Conservation (phyloP, 2,797 vertebrate genomes). For the Micrastur ruficollis region DNA sequence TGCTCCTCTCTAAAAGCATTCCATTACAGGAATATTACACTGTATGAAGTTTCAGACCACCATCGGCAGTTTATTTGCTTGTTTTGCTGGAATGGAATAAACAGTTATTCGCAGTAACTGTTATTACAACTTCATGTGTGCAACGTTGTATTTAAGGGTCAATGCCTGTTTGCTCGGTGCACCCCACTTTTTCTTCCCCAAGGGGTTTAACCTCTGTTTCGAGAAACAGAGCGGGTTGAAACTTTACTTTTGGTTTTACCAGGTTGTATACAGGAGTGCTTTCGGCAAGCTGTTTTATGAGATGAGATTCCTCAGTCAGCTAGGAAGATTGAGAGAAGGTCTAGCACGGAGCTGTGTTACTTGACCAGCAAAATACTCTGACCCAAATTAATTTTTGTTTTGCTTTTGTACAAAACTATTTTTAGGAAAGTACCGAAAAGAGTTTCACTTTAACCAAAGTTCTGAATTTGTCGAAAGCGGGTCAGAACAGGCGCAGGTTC, state of each 20-base stretch:
- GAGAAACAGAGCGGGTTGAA: background rate
- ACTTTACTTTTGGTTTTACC: background rate
- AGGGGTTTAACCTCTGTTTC: background rate
- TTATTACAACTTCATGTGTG: background rate
- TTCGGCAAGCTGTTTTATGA: fast-evolving
- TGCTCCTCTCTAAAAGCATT: slow-evolving; percentile 78
- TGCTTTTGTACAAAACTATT: background rate
- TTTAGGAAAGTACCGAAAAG: background rate
- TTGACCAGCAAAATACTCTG: background rate
- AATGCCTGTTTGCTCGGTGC: background rate
- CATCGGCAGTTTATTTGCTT: slow-evolving; percentile 69
- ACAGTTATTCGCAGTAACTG: slow-evolving; percentile 11
- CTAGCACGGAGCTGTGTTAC: fast-evolving
- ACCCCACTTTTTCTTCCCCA: background rate
- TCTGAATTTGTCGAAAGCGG: background rate
- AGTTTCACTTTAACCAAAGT: background rate
- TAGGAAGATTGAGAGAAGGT: background rate
- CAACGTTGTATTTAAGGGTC: slow-evolving; percentile 14
- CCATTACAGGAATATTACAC: slow-evolving; percentile 76
- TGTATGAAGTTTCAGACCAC: slow-evolving; percentile 67
- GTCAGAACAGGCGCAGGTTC: fast-evolving
- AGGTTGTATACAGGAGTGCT: no score
- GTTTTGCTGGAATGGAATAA: slow-evolving; percentile 65
- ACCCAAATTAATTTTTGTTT: background rate
- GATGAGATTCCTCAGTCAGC: background rate